Evolutionary conservation across 2,888 invertebrate species (phyloP), one percentile per base, ranked within the genome.

Genomic region (Tuberolachnus salignus): DNA sequence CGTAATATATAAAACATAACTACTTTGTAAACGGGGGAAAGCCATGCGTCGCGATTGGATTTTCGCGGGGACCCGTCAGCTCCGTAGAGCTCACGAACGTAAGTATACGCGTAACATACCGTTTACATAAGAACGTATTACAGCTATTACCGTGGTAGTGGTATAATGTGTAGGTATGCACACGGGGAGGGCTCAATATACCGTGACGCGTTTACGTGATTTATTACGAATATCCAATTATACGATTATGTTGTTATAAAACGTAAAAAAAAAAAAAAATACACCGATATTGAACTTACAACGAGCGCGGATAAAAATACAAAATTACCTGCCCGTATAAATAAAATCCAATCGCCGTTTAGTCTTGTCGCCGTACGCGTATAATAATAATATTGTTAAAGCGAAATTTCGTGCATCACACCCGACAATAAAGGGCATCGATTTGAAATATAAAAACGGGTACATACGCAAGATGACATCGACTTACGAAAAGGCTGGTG

Each of bases 211-310:
- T 63, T 26, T 66, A 23, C 3, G 46, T 23, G 46, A 66, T 66
- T 66, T 66, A 66, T 26, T 66, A 49, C 16, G n/a, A 49, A 26
- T 49, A 23, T 49, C 23, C 66, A 26, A 66, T 66, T 66, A 49
- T 23, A 63, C 23, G 49, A 49, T 23, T 19, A 26, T 13, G 11
- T 19, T 23, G 21, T 66, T 46, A 49, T 23, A 66, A n/a, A 34
- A 34, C 34, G 34, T 34, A 34, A 34, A 34, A 34, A 34, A 34
- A 34, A 34, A 34, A 34, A 34, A 34, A 34, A 34, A 34, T 4
- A 34, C 34, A 34, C 46, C 66, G 23, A 49, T 66, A 66, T 46
- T 44, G 46, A 64, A 21, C 26, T 64, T 64, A 44, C 9, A 63
- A 34, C 34, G 34, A 11, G 63, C 13, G 19, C 42, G 11, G 63